Percentiles rank a stretch among this genome's conserved stretches.
phyloP scores from a whole-genome alignment of 2,888 invertebrate species.

The Heteromurus nitidus region DNA sequence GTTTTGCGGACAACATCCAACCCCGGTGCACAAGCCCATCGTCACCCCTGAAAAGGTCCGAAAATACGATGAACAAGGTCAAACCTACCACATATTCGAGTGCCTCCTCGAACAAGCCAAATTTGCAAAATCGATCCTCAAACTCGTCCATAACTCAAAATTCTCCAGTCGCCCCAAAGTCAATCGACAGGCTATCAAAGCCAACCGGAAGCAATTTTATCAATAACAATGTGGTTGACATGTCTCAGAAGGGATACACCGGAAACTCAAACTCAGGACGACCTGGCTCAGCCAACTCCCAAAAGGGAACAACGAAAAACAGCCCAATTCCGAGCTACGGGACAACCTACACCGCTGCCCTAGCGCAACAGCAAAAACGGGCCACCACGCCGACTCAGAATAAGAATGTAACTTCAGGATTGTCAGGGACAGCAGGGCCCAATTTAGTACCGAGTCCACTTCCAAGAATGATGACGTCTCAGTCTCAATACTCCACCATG shows the following conservation, averaged over 20 bases:
- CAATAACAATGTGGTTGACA: constrained; percentile 44
- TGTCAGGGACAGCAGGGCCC: too few relatives aligned
- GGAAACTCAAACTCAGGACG: constrained; percentile 5
- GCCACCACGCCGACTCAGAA: constrained; percentile 18
- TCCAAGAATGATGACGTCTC: too few relatives aligned
- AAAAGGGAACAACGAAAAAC: constrained; percentile 8
- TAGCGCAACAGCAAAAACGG: constrained; percentile 6
- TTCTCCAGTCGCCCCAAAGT: constrained; percentile 23
- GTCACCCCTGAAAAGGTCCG: too few relatives aligned
- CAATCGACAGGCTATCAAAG: constrained; percentile 8
- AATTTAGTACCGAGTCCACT: too few relatives aligned
- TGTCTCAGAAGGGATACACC: background rate
- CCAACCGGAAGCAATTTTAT: constrained; percentile 29
- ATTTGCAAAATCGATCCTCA: constrained; percentile 3
- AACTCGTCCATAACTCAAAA: constrained; percentile 21
- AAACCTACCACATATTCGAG: background rate
- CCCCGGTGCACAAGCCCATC: background rate
- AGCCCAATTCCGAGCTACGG: background rate
- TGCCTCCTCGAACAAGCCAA: background rate
- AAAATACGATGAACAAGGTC: background rate
- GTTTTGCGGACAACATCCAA: constrained; percentile 9
- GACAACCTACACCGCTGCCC: background rate
- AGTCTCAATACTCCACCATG: too few relatives aligned
- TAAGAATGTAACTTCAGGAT: background rate
- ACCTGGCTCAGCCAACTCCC: constrained; percentile 12